Evolutionary conservation across 2,113 vertebrate species (phyloP).

Genomic region (Gobio gobio): DNA sequence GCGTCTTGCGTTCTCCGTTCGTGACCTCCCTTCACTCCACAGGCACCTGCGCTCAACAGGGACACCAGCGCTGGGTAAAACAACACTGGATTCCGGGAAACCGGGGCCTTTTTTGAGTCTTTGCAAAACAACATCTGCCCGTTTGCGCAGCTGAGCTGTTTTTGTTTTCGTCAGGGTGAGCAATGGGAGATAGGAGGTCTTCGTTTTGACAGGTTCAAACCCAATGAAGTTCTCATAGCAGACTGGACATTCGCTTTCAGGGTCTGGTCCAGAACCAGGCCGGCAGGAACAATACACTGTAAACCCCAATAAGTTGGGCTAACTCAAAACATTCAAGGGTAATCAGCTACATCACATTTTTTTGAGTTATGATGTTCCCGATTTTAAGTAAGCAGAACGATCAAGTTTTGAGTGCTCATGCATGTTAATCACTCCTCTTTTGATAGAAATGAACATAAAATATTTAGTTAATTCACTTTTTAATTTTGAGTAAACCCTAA

Average conservation of each 20-base stretch:
- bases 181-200: background rate
- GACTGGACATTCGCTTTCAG: background rate
- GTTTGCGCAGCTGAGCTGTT: constrained; percentile 36
- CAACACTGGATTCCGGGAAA: constrained; percentile 48
- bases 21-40: constrained; percentile 41
- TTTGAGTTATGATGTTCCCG: too few species aligned
- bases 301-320: too few species aligned
- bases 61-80: constrained; percentile 45
- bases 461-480: too few species aligned
- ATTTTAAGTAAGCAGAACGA: too few species aligned
- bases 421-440: too few species aligned
- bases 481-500: too few species aligned
- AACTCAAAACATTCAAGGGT: too few species aligned
- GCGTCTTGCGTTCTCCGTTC: constrained; percentile 4
- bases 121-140: constrained; percentile 48
- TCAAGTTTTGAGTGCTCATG: too few species aligned
- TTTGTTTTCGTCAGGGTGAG: constrained; percentile 24
- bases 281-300: too few species aligned
- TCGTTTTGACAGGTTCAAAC: background rate
- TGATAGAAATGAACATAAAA: too few species aligned
- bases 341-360: too few species aligned
- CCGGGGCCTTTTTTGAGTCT: constrained; percentile 40
- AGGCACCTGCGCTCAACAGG: constrained; percentile 22
- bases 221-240: background rate
- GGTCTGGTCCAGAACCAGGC: background rate